Base-by-base conservation (phyloP, 35 echinoderm and acorn worm genomes). In the Diadema setosum region DNA sequence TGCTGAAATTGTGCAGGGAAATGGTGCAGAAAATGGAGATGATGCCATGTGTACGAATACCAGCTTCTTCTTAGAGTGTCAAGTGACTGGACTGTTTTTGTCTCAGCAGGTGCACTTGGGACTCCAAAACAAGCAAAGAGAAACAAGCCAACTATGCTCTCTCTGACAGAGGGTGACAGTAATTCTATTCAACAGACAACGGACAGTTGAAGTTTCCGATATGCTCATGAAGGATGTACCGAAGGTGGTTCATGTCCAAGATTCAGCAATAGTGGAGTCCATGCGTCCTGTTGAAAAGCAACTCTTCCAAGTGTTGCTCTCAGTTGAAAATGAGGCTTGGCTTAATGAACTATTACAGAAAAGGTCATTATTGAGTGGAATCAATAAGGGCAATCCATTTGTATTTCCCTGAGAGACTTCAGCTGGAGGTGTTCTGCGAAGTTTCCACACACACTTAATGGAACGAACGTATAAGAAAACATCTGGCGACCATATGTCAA, bases 401-500 rank as follows among this genome's bases (percentile, higher is more conserved):
- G 57, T 90, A 2, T 90, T 90, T 46, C 33, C 27, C 64, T 91
- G 24, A 42, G 82, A 58, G 11, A 56, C 0, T 91, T 85, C 48
- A 39, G 60, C 20, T 33, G 61, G 18, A 42, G 8, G 6, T 91
- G 89, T 58, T 81, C 69, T 29, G 82, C 82, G 21, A 26, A 40
- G 12, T 6, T 55, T 20, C 82, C 82, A 48, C 46, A 36, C 17
- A 55, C 31, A 21, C 80, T 91, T 2, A 39, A 41, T n/a, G 64
- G 60, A 74, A 85, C 89, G 18, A 42, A 75, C 3, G 29, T 86
- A 21, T n/a, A n/a, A 59, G 89, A 39, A 85, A 85, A 82, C 81
- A 91, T 29, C 6, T 86, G 39, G 82, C 89, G 36, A 86, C 89
- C 67, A 74, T 65, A 11, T 91, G 63, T 23, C 89, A 86, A 56